These are phyloP conservation scores for Cynopterus sphinx DNA, from an alignment of 2,797 vertebrate species.

Conservation along the genomic window DNA sequence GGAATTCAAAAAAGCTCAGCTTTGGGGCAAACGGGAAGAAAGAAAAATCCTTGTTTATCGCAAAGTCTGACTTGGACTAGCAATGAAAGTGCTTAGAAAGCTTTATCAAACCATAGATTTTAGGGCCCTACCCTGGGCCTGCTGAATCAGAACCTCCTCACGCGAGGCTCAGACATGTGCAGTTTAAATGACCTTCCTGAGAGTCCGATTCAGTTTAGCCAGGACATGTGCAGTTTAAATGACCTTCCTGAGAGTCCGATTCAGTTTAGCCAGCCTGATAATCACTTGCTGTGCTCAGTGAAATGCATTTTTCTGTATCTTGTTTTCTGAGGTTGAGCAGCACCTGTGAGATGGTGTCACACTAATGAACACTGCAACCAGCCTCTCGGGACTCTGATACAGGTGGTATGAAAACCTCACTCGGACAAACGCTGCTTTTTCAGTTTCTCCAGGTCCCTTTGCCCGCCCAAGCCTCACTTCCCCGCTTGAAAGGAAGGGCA, in stretches of 20 bases:
- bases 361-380: background rate
- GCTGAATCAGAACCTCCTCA: background rate
- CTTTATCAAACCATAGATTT: background rate
- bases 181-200: background rate
- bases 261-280: background rate
- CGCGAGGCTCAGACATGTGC: rapidly evolving
- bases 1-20: background rate
- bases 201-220: background rate
- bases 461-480: background rate
- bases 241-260: background rate
- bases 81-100: background rate
- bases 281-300: background rate
- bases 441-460: background rate
- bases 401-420: background rate
- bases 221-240: background rate
- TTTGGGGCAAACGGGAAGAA: background rate
- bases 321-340: background rate
- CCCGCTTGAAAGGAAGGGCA: background rate
- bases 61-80: background rate
- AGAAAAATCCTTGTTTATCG: background rate
- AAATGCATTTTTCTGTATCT: background rate
- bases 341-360: background rate
- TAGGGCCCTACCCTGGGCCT: background rate
- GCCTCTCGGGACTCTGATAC: background rate
- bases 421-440: background rate